These are phyloP conservation scores for Clarias fuscus DNA, from an alignment of 2,797 vertebrate genomes.

Conservation along the genomic window DNA sequence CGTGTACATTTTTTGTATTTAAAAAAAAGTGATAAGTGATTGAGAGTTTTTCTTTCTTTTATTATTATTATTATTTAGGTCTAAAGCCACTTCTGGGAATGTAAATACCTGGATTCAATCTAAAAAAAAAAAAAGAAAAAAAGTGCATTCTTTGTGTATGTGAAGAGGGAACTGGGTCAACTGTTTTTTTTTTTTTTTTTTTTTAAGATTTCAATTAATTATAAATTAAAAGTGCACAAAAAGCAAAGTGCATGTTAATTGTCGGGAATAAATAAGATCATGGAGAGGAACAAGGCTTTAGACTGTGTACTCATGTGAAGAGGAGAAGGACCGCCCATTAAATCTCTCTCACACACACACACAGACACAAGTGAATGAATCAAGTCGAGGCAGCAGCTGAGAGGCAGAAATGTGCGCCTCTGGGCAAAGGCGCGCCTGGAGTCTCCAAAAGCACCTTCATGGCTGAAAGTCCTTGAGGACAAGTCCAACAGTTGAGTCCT, in stretches of 20 bases:
- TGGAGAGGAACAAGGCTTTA: neutral
- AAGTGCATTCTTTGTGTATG: no score
- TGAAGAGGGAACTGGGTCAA: neutral
- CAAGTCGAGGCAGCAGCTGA: constrained; percentile 9
- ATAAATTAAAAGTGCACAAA: neutral
- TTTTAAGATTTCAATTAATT: neutral
- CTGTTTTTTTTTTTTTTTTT: no score
- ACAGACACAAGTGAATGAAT: constrained; percentile 16
- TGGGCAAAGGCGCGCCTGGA: constrained; percentile 7
- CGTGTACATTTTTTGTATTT: no score
- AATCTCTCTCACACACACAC: neutral
- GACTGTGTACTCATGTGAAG: neutral
- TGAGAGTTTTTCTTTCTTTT: no score
- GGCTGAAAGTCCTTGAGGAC: neutral
- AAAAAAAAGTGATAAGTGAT: no score
- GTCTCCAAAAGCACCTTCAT: neutral
- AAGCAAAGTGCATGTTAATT: neutral
- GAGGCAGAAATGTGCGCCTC: neutral
- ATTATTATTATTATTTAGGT: no score
- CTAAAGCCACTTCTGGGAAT: no score
- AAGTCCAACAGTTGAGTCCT: neutral
- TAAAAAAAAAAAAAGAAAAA: no score
- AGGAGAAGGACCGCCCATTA: constrained; percentile 4
- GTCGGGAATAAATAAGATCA: neutral
- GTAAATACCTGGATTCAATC: no score